phyloP scores from a whole-genome alignment of 2,888 invertebrate species.

The Chelonus formosanus region DNA sequence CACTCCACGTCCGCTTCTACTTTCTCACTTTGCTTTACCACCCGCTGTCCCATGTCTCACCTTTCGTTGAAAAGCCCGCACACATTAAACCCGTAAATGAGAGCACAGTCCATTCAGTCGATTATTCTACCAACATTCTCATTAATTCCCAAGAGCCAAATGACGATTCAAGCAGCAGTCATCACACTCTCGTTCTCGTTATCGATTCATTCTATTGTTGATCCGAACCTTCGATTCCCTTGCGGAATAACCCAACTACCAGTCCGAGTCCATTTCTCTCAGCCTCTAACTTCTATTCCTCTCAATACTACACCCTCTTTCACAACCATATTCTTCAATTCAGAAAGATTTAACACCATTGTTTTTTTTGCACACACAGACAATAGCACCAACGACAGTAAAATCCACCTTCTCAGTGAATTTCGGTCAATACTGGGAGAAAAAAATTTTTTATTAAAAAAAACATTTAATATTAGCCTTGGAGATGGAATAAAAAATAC shows the following conservation, averaged over 20 bases:
- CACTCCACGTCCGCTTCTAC: slow-evolving; percentile 27
- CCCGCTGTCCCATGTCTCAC: slow-evolving; percentile 13
- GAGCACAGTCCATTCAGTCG: no score
- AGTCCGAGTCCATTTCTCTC: slow-evolving; percentile 38
- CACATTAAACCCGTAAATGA: background rate
- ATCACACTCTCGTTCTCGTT: background rate
- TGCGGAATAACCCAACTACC: slow-evolving; percentile 24
- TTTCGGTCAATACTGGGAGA: no score
- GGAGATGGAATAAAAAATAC: no score
- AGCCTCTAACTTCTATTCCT: slow-evolving; percentile 17
- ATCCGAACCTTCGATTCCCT: slow-evolving; percentile 6
- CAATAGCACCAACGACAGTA: no score
- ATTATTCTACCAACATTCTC: no score
- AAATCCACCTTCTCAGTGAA: no score
- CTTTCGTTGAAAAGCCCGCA: slow-evolving; percentile 8
- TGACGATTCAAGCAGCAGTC: slow-evolving; percentile 1
- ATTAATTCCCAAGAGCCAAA: background rate
- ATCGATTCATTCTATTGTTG: slow-evolving; percentile 11
- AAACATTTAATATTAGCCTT: no score
- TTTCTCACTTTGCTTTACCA: slow-evolving; percentile 16
- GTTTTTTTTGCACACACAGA: background rate
- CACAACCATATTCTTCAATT: background rate
- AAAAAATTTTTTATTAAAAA: no score
- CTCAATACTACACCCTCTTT: slow-evolving; percentile 6
- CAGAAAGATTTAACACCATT: slow-evolving; percentile 9